phyloP scores from a whole-genome alignment of 2,113 vertebrate species.

The Lophius piscatorius region DNA sequence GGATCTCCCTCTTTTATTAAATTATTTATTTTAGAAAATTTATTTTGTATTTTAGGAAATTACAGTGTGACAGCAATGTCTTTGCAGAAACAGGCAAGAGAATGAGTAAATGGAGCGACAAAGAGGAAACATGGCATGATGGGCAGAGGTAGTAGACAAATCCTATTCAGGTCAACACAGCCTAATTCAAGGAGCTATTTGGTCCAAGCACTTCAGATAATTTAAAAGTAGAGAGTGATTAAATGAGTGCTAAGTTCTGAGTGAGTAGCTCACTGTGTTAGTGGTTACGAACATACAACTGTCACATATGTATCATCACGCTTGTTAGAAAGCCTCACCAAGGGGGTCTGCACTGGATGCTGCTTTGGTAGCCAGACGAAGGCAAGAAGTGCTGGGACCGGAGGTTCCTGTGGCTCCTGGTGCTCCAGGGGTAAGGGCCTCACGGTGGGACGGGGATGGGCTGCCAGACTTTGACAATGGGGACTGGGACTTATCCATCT shows the following conservation, averaged over 20 bases:
- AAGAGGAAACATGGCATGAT: slow-evolving; percentile 8
- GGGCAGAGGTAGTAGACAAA: slow-evolving; percentile 12
- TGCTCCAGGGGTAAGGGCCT: slow-evolving; percentile 80
- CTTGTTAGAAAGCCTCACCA: slow-evolving; percentile 74
- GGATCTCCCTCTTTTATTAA: background rate
- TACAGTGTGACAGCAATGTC: background rate
- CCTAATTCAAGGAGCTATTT: slow-evolving; percentile 1
- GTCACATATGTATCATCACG: too few species aligned
- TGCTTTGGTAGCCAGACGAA: slow-evolving; percentile 82
- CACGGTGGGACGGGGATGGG: slow-evolving; percentile 81
- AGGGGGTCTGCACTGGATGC: slow-evolving; percentile 78
- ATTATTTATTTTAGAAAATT: background rate
- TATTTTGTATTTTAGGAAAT: too few species aligned
- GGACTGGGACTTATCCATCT: slow-evolving; percentile 82
- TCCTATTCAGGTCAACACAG: background rate
- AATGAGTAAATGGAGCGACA: slow-evolving; percentile 20
- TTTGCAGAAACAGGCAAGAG: slow-evolving; percentile 9
- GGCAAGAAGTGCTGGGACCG: slow-evolving; percentile 83
- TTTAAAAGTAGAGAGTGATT: background rate
- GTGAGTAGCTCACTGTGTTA: background rate
- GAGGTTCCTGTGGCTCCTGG: slow-evolving; percentile 79
- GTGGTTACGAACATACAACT: background rate
- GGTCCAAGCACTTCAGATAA: background rate
- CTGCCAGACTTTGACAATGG: slow-evolving; percentile 81
- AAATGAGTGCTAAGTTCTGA: too few species aligned